These are phyloP conservation scores for Zosterops japonicus DNA, from an alignment of 2,113 vertebrate species.

Conservation along the genomic window DNA sequence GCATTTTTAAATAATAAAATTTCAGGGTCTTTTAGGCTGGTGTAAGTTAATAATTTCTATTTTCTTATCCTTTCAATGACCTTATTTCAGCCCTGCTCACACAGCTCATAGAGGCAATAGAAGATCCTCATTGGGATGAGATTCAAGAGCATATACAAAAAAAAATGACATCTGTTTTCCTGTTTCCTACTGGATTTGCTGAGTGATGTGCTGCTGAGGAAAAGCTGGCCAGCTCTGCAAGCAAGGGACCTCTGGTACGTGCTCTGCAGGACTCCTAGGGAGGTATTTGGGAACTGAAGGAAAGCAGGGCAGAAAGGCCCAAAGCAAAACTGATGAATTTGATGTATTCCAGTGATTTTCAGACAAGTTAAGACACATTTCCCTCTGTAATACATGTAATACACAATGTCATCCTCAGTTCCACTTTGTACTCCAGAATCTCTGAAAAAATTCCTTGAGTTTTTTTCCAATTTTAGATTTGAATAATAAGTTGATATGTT, in stretches of 20 bases:
- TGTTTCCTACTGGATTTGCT: background rate
- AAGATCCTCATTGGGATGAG: background rate
- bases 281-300: background rate
- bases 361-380: background rate
- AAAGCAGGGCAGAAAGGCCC: background rate
- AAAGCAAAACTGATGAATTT: background rate
- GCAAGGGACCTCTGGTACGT: background rate
- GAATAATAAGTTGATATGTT: background rate
- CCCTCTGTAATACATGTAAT: background rate
- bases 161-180: background rate
- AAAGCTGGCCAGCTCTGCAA: background rate
- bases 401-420: background rate
- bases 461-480: background rate
- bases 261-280: background rate
- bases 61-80: background rate
- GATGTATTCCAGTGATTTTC: background rate
- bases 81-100: background rate
- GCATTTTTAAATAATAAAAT: background rate
- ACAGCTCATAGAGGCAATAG: background rate
- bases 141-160: background rate
- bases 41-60: background rate
- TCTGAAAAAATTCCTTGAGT: background rate
- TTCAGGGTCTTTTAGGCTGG: background rate
- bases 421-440: background rate
- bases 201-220: slow-evolving; percentile 24